Evolutionary conservation across 2,113 vertebrate genomes (phyloP), one percentile per base, ranked within the genome.

Genomic region (Chloropsis hardwickii): DNA sequence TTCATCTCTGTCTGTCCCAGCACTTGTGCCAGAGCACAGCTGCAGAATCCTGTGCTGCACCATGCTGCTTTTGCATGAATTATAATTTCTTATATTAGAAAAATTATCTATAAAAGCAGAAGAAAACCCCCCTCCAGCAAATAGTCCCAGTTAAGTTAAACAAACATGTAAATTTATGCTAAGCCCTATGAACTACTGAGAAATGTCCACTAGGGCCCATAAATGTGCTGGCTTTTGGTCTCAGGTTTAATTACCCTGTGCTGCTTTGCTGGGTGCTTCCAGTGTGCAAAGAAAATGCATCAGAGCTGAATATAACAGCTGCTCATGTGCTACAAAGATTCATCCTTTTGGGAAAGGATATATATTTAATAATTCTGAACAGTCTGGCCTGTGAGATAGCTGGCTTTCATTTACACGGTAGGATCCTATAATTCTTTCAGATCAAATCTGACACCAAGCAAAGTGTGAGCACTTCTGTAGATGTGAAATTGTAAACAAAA

Each of bases 171-270:
- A 53, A 69, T 60, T 95, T 54, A 79, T 61, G 27, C 19, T 81
- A 81, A 93, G 28, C 28, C n/a, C 18, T 60, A 4, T 60, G 71
- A 82, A 80, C 71, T 69, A 31, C 72, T 73, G 48, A 79, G 81
- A 97, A 88, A 78, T 48, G 45, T 91, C 92, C 81, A 22, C 80
- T 42, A 67, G 83, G 67, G 58, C 78, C 88, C 73, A 83, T 92
- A 95, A 97, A 74, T 40, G 39, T 76, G 78, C 88, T 95, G 92
- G 35, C 50, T 95, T 95, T 96, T 83, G 50, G 80, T 87, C 88
- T 87, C 69, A 23, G 81, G 42, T 50, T 86, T 92, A 79, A 95
- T 96, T 91, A 77, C 24, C 78, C 85, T 65, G n/a, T 80, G 48
- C 78, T 92, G 91, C 80, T 86, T 79, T 95, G 28, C 91, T 94